Base-by-base conservation (phyloP, 2,888 invertebrate genomes). In the Hydrotaea diabolus region DNA sequence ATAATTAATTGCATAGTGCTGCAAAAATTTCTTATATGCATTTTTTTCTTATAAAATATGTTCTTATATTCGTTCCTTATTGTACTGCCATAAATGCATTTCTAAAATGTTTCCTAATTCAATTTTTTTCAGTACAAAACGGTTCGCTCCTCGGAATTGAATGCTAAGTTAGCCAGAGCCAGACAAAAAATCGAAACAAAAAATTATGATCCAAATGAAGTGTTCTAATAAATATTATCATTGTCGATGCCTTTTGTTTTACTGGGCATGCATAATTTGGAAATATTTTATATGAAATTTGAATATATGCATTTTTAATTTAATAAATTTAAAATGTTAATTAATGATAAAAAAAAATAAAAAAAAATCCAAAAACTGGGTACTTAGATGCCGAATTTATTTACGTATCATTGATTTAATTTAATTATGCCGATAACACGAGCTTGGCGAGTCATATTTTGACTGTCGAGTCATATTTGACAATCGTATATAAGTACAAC, bases 121-220 rank as follows among this genome's bases (percentile, higher is more conserved):
- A 17, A 53, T 21, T 53, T 13, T 43, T 93, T 93, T 49, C 92
- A 97, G 97, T 97, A 95, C 93, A 96, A 96, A 92, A 96, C 96
- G 0, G 94, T 95, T 2, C 94, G 96, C 11, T 94, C 95, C 0
- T 95, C 95, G 19, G 97, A 97, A 92, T 93, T 97, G 85, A 94
- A 95, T 88, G 95, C 95, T 85, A 96, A 96, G 89, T 93, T 97
- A 87, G 95, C 95, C 71, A 95, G 94, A 91, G 95, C 95, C 66
- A 93, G 96, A 74, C 94, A 95, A 91, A 96, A 96, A 93, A 94
- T 94, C 81, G 96, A 96, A 88, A 88, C 88, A 57, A 81, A 87
- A 3, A 87, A 86, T 76, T 85, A 76, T 11, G 85, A 89, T 64
- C 88, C 86, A 7, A 88, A 90, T 78, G 92, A 92, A 86, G 86